Evolutionary conservation across 1,140 invertebrate species (phyloP).

Genomic region (Drosophila kurseongensis): DNA sequence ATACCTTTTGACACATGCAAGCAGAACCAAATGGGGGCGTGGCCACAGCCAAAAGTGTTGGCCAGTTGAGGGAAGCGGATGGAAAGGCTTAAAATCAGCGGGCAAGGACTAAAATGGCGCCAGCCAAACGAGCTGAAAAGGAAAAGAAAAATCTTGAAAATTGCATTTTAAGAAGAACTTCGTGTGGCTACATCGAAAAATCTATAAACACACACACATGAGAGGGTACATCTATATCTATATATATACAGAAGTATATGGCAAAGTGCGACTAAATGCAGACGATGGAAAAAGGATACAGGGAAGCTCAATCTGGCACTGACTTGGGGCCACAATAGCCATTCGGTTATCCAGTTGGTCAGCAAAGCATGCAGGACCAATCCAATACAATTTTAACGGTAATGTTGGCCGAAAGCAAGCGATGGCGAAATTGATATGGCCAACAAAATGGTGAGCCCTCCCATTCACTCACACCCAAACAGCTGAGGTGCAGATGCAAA

Average conservation of each 20-base stretch:
- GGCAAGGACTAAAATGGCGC: constrained; percentile 59
- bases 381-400: constrained; percentile 82
- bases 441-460: constrained; percentile 42
- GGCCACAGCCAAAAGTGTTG: constrained; percentile 34
- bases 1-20: constrained; percentile 83
- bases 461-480: neutral
- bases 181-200: constrained; percentile 78
- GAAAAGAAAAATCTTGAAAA: constrained; percentile 73
- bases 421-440: constrained; percentile 73
- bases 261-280: constrained; percentile 24
- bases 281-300: constrained; percentile 44
- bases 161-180: constrained; percentile 83
- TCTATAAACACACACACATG: constrained; percentile 62
- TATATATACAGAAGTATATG: neutral
- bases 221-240: neutral
- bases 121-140: constrained; percentile 54
- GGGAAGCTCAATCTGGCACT: constrained; percentile 50
- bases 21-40: constrained; percentile 46
- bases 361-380: constrained; percentile 64
- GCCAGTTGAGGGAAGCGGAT: constrained; percentile 7
- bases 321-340: constrained; percentile 62
- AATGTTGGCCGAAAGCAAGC: constrained; percentile 68
- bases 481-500: constrained; percentile 16
- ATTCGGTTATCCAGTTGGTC: constrained; percentile 49
- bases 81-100: constrained; percentile 69